These are phyloP conservation scores for Tiliacea aurago DNA, from an alignment of 2,888 invertebrate species.

Conservation along the genomic window DNA sequence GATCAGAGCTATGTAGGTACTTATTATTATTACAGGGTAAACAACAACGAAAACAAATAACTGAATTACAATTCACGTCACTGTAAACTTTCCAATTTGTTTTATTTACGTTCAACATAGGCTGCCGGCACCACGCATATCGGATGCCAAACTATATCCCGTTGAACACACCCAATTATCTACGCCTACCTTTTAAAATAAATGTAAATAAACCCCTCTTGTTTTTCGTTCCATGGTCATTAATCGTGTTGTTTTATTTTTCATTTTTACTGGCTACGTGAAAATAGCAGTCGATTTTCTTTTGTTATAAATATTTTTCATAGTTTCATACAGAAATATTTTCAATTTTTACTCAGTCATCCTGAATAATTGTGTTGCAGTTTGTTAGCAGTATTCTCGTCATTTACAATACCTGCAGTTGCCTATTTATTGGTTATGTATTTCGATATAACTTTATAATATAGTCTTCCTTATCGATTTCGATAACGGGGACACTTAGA, in stretches of 20 bases:
- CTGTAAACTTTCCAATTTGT: conserved; percentile 35
- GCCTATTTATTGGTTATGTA: neutral
- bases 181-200: conserved; percentile 32
- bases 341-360: neutral
- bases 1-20: too few species aligned
- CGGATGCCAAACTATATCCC: conserved; percentile 48
- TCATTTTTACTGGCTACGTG: neutral
- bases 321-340: neutral
- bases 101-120: conserved; percentile 43
- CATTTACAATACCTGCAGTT: neutral
- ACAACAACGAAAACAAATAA: conserved; percentile 13
- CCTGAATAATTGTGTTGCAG: neutral
- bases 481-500: too few species aligned
- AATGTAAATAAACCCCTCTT: conserved; percentile 15
- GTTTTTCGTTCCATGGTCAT: conserved; percentile 5
- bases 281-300: conserved; percentile 11
- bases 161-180: conserved; percentile 51
- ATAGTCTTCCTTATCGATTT: too few species aligned
- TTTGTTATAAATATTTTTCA: neutral
- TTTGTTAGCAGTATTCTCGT: neutral
- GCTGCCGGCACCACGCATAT: conserved; percentile 18
- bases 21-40: neutral
- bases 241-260: conserved; percentile 1
- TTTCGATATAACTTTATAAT: neutral
- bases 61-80: conserved; percentile 18